Evolutionary conservation across 2,888 invertebrate species (phyloP).

Genomic region (Eulithis prunata): DNA sequence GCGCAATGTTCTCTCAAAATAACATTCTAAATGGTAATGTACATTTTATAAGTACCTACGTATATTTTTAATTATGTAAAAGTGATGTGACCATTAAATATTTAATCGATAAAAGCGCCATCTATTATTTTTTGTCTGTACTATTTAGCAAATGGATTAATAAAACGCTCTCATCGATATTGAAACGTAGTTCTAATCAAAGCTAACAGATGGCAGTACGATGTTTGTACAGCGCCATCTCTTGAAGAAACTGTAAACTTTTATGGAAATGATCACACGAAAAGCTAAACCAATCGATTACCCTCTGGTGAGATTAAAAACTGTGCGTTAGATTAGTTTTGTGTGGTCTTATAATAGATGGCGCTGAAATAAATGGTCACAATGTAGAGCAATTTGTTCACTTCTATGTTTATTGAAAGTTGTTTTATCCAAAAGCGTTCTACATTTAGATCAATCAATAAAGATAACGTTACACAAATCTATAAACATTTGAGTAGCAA

Average conservation of each 20-base stretch:
- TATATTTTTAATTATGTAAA: too few species aligned
- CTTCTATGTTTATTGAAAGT: background rate
- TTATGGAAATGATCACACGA: background rate
- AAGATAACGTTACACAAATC: slow-evolving; percentile 22
- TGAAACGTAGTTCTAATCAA: slow-evolving; percentile 1
- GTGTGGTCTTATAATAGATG: background rate
- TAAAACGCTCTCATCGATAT: slow-evolving; percentile 12
- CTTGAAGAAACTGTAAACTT: background rate
- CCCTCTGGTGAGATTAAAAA: background rate
- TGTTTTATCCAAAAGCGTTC: slow-evolving; percentile 7
- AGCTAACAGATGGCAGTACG: slow-evolving; percentile 26
- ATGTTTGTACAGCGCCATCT: slow-evolving; percentile 13
- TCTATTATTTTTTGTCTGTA: slow-evolving; percentile 10
- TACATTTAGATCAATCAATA: slow-evolving; percentile 21
- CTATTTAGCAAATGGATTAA: background rate
- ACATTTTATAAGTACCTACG: too few species aligned
- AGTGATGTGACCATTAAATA: too few species aligned
- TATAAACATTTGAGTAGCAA: slow-evolving; percentile 49
- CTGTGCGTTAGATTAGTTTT: background rate
- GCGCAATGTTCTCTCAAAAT: slow-evolving; percentile 14
- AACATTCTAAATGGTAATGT: background rate
- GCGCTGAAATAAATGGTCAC: slow-evolving; percentile 2
- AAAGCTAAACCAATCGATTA: slow-evolving; percentile 2
- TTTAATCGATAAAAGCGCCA: too few species aligned
- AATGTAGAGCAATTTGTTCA: slow-evolving; percentile 9